Conservation (phyloP, 2,888 invertebrate genomes). For the Lasioglossum leucozonium region DNA sequence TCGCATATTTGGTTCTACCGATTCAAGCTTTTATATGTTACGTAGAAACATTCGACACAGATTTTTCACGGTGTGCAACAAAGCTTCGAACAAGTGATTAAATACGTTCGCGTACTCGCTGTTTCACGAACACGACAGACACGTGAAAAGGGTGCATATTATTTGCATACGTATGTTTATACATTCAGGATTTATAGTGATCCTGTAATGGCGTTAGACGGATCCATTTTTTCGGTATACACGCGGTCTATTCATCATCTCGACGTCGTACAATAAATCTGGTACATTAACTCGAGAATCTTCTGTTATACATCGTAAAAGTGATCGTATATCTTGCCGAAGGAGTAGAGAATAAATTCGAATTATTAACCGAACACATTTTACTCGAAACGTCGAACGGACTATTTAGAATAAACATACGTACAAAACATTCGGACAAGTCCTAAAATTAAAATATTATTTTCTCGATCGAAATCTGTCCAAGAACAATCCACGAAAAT, state of each 20-base stretch:
- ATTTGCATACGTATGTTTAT: constrained; percentile 29
- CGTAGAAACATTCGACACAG: background rate
- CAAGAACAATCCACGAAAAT: background rate
- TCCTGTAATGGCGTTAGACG: constrained; percentile 18
- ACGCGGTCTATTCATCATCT: constrained; percentile 10
- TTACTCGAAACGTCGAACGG: background rate
- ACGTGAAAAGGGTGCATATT: constrained; percentile 9
- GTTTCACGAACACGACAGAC: constrained; percentile 17
- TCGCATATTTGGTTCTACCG: background rate
- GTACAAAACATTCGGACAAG: background rate
- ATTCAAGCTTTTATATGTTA: background rate
- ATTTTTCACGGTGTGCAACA: background rate
- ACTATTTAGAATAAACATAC: background rate
- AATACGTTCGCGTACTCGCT: constrained; percentile 17
- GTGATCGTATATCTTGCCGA: background rate
- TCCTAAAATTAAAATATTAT: background rate
- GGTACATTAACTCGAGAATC: background rate
- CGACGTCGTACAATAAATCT: background rate
- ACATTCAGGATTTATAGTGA: constrained; percentile 50
- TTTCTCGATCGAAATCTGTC: background rate
- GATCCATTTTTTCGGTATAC: background rate
- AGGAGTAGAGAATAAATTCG: background rate
- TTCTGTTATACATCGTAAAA: background rate
- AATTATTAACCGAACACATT: background rate
- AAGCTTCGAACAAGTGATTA: constrained; percentile 12